Evolutionary conservation across 2,888 invertebrate species (phyloP).

Genomic region (Brachylomia viminalis): DNA sequence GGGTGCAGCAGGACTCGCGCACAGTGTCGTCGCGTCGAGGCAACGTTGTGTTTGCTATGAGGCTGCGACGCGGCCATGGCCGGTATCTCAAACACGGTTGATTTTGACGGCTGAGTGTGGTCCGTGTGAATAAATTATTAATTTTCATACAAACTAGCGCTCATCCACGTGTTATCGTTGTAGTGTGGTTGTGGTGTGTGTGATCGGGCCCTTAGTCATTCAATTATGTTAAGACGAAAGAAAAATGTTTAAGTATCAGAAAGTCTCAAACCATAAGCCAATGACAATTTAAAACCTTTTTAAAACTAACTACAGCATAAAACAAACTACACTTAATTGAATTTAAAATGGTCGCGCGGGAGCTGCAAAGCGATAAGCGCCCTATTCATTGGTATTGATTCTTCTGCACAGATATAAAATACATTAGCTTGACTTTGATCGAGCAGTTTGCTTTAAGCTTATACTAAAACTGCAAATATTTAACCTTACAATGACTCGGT

Average conservation of each 20-base stretch:
- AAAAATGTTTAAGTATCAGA: not conserved
- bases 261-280: not conserved
- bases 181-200: no score
- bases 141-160: no score
- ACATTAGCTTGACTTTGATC: slow-evolving; percentile 61
- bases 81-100: no score
- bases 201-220: no score
- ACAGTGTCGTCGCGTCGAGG: no score
- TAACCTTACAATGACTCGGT: slow-evolving; percentile 17
- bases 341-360: not conserved
- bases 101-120: no score
- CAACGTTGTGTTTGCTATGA: no score
- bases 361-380: slow-evolving; percentile 25
- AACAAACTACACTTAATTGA: not conserved
- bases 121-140: no score
- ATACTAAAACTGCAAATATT: slow-evolving; percentile 55
- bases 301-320: not conserved
- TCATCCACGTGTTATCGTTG: no score
- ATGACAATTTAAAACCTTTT: slow-evolving; percentile 3
- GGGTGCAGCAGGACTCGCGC: not conserved
- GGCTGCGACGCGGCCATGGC: no score
- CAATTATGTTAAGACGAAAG: not conserved
- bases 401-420: slow-evolving; percentile 52
- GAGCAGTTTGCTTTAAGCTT: slow-evolving; percentile 36
- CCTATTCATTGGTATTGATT: slow-evolving; percentile 45